Conservation (phyloP, 2,797 vertebrate genomes). For the Enteromius anoplus region DNA sequence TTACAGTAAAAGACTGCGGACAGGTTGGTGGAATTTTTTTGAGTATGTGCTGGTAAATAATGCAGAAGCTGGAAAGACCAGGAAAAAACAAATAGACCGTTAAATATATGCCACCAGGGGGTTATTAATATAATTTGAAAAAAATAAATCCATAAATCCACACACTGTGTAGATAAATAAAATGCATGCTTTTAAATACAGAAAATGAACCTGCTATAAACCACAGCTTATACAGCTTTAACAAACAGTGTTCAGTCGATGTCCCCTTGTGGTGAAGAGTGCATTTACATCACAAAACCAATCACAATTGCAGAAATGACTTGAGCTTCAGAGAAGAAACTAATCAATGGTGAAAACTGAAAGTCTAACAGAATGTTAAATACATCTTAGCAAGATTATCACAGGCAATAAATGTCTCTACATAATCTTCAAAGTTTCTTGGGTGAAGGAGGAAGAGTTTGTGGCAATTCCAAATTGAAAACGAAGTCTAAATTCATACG, state of each 20-base stretch:
- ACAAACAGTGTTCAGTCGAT: background rate
- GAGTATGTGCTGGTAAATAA: background rate
- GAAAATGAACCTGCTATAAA: background rate
- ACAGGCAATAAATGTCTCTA: background rate
- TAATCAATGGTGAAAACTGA: background rate
- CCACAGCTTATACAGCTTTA: too few species aligned
- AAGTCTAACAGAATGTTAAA: slow-evolving; percentile 4
- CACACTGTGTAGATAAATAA: slow-evolving; percentile 12
- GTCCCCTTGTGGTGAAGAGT: slow-evolving; percentile 10
- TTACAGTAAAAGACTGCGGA: background rate
- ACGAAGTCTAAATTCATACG: background rate
- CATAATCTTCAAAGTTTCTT: slow-evolving; percentile 6
- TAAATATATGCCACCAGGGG: background rate
- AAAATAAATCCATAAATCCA: background rate
- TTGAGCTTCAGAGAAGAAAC: background rate
- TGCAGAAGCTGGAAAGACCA: slow-evolving; percentile 8
- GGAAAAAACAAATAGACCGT: background rate
- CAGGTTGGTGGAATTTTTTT: background rate
- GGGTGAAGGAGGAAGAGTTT: background rate
- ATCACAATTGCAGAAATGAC: background rate
- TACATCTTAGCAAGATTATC: background rate
- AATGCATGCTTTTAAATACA: background rate
- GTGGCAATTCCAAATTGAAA: slow-evolving; percentile 1
- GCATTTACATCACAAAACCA: background rate
- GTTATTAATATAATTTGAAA: background rate